These are phyloP conservation scores for Drosophila sordidula DNA, from an alignment of 2,888 invertebrate genomes.

Conservation along the genomic window DNA sequence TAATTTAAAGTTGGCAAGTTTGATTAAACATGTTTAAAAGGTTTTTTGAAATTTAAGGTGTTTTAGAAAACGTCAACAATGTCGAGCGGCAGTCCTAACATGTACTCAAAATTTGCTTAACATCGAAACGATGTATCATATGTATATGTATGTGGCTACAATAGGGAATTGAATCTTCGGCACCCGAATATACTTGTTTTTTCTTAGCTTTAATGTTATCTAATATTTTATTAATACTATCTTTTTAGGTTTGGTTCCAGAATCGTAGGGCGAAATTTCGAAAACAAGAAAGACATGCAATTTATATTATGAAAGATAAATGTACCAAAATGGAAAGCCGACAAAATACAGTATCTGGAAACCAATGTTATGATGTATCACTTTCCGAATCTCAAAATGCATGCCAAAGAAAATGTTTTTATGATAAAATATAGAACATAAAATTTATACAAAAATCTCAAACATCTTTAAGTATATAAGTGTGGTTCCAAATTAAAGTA, in stretches of 20 bases:
- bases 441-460: constrained; percentile 24
- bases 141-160: no score
- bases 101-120: no score
- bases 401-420: constrained; percentile 70
- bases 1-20: no score
- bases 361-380: constrained; percentile 52
- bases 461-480: constrained; percentile 17
- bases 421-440: constrained; percentile 65
- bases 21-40: no score
- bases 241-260: constrained; percentile 82
- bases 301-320: constrained; percentile 75
- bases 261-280: constrained; percentile 83
- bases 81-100: no score
- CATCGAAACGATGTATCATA: no score
- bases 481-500: no score
- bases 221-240: background rate
- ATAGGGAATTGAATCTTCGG: no score
- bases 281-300: constrained; percentile 80
- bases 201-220: no score
- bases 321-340: constrained; percentile 63
- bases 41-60: no score
- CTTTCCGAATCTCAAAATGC: constrained; percentile 53
- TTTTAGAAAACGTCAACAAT: no score
- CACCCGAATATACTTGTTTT: no score
- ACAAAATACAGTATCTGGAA: constrained; percentile 43